Conservation (phyloP, 2,797 vertebrate species). For the Urocyon cinereoargenteus region DNA sequence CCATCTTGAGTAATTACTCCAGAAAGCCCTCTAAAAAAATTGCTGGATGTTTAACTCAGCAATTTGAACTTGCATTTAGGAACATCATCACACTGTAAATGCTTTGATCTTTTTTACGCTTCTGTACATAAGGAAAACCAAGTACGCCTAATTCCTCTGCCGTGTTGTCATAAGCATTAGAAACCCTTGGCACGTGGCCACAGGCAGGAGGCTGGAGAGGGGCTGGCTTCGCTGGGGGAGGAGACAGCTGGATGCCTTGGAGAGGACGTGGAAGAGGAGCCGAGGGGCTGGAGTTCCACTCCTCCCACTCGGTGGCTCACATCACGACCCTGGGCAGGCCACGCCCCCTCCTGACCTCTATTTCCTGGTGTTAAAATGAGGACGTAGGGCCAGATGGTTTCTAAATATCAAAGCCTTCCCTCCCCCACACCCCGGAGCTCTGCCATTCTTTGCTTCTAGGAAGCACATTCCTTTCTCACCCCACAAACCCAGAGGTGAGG, state of each 20-base stretch:
- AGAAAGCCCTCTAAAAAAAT: conserved; percentile 19
- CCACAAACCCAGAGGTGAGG: background rate
- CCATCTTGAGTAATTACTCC: conserved; percentile 67
- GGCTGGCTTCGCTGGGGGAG: conserved; percentile 38
- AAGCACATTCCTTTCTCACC: background rate
- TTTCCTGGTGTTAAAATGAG: conserved; percentile 20
- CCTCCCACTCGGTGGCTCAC: background rate
- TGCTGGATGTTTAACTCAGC: conserved; percentile 35
- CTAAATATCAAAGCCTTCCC: background rate
- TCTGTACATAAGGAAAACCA: conserved; percentile 65
- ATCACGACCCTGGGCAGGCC: background rate
- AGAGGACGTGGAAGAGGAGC: background rate
- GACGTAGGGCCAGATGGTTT: background rate
- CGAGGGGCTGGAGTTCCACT: background rate
- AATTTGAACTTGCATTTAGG: conserved; percentile 68
- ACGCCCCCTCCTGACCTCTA: background rate
- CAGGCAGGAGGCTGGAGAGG: background rate
- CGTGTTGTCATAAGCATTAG: conserved; percentile 53
- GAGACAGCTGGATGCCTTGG: conserved; percentile 28
- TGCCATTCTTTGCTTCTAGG: conserved; percentile 33
- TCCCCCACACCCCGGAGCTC: background rate
- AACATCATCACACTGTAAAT: conserved; percentile 75
- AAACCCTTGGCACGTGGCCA: conserved; percentile 61
- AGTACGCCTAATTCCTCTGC: conserved; percentile 49
- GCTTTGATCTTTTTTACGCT: conserved; percentile 76